Evolutionary conservation across 2,888 invertebrate species (phyloP), one percentile per base, ranked within the genome.

Genomic region (Cordylochernes scorpioides): DNA sequence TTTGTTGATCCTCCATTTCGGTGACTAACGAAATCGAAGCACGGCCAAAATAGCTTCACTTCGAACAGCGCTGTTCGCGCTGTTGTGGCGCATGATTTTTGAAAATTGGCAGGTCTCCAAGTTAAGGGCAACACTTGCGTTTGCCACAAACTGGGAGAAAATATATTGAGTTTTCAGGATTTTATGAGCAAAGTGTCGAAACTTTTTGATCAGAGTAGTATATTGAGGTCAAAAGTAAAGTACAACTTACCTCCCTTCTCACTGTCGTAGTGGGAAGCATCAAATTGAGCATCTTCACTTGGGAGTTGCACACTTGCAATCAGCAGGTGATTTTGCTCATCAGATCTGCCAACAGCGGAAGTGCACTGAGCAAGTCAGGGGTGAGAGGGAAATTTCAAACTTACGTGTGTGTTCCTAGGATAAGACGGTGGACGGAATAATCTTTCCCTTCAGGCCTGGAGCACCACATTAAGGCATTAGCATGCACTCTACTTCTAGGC

Each of bases 261-360:
- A 53, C 84, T 86, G 49, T 97, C 97, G 53, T 99, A 99, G 53
- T 94, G 91, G 32, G 88, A 86, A 1, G 94, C 88, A 63, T 97
- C 94, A 54, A 94, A 94, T 53, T 91, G 88, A 8, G 91, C 88
- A 61, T 94, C 94, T 57, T 99, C 97, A 56, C 91, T 97, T 0
- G 97, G 97, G 32, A 99, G 61, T 50, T 94, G 88, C 17, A 97
- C 88, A 53, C 88, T 91, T 7, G 34, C 94, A 46, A 99, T 94
- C 25, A 99, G 60, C 39, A 97, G 60, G 54, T 97, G 97, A 54
- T 97, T 97, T 53, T 97, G 97, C 58, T 97, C 97, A 56, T 99
- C 97, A 2, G 94, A 94, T 41, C 53, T 53, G 2, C 19, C n/a
- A 19, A 19, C 19, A 19, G 19, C n/a, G n/a, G 19, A 9, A 19